Evolutionary conservation across 2,888 invertebrate species (phyloP), one percentile per base, ranked within the genome.

Genomic region (Chymomyza amoena): DNA sequence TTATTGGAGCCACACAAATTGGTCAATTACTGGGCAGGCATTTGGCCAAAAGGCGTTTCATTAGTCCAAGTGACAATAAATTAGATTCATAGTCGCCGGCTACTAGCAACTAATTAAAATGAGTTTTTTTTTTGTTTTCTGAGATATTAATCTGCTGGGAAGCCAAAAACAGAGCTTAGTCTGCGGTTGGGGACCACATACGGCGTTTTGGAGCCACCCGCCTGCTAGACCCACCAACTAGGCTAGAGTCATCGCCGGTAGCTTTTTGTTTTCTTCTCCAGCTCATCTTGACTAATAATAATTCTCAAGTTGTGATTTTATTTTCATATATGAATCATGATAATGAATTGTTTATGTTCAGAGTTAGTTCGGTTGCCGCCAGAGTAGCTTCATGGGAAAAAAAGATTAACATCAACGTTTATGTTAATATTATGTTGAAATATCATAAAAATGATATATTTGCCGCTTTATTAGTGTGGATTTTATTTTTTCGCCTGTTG

Each of bases 61-160:
- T 89, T 89, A 83, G 84, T 75, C 79, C 76, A 79, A 87, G 89
- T 90, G 90, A 90, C 90, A 90, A 90, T 89, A 90, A 90, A 89
- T 90, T 87, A 81, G 85, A 88, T 81, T 57, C 57, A 16, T 86
- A 82, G 80, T 77, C 78, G 81, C 68, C 82, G 86, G 39, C 78
- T 77, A 75, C 61, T 68, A 68, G 52, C 65, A 70, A 77, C 88
- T 89, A 88, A 90, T 89, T 90, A 86, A 89, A 88, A 89, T 78
- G 82, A 79, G 89, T 82, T 87, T 80, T 74, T 73, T 57, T 25
- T 25, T 25, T 4, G 25, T 25, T 68, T 75, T 73, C 71, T 79
- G 78, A 86, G 90, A 89, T 89, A 87, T 88, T 88, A 80, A 90
- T 89, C 90, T 88, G 77, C 79, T 88, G 87, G 84, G 87, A 82